Evolutionary conservation across 2,113 vertebrate genomes (phyloP), one percentile per base, ranked within the genome.

Genomic region (Cisticola juncidis): DNA sequence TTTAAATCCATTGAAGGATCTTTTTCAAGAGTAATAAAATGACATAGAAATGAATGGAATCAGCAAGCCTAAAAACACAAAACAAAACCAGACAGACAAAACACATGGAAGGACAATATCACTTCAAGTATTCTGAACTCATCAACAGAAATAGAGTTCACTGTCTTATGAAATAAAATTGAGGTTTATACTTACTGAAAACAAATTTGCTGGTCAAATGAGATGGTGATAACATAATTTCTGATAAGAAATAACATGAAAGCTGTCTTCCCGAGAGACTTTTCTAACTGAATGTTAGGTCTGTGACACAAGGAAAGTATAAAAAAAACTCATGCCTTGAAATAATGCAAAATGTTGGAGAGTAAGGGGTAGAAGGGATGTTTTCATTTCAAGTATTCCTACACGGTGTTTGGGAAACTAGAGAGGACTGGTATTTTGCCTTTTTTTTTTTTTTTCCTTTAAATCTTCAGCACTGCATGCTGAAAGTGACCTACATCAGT

Each of bases 401-500:
- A 54, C 21, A 33, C 14, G 20, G 2, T 80, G 73, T 91, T 90
- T 92, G 40, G 64, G 23, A 95, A 90, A 90, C 51, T 82, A 62
- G 44, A 94, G 81, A 84, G 23, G 18, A 61, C 24, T 53, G 35
- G 11, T 76, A 85, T 94, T 93, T 96, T 88, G 28, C 17, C 3
- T 3, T 40, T 65, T 48, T 69, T 8, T 79, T 72, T 81, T 50
- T 50, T 81, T 70, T 72, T 44, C 5, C 4, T 88, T 92, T 82
- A 95, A 89, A 96, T 95, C 91, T 97, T 86, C 88, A 97, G 92
- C 86, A 81, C 60, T 93, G 85, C 69, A 74, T 84, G 93, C 93
- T 97, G 95, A 97, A 97, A 97, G 94, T 97, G 97, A 96, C 96
- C 97, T 93, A 97, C 90, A 96, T 97, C 95, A 97, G 60, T 96